These are phyloP conservation scores for Meghimatium bilineatum DNA, from an alignment of 2,888 invertebrate species.

Conservation along the genomic window DNA sequence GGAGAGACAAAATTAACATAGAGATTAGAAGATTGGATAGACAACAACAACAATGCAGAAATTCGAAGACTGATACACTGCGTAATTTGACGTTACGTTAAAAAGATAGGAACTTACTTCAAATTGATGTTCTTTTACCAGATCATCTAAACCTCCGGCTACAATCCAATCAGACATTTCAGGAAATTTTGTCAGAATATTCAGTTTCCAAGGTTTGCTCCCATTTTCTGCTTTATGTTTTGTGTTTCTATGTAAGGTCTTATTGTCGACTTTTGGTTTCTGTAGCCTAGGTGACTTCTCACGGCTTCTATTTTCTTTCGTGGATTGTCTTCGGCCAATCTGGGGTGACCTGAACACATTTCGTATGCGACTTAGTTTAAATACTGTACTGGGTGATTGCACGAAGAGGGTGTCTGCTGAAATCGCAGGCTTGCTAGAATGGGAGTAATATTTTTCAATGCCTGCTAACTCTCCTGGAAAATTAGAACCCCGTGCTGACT, in stretches of 20 bases:
- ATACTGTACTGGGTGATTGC: constrained; percentile 12
- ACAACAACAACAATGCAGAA: no score
- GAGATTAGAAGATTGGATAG: background rate
- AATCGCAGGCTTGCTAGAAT: background rate
- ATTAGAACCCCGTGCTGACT: constrained; percentile 41
- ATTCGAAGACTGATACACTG: no score
- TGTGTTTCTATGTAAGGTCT: background rate
- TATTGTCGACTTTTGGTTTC: background rate
- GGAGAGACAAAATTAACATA: background rate
- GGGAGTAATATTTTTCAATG: constrained; percentile 13
- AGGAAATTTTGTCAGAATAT: background rate
- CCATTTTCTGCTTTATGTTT: background rate
- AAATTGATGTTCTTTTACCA: constrained; percentile 39
- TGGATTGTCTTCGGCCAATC: constrained; percentile 21
- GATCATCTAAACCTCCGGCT: background rate
- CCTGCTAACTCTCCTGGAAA: constrained; percentile 44
- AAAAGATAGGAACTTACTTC: constrained; percentile 41
- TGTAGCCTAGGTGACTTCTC: background rate
- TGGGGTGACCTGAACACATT: constrained; percentile 39
- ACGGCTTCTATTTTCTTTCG: background rate
- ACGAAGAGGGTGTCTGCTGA: background rate
- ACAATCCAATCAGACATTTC: constrained; percentile 39
- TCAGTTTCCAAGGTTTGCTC: background rate
- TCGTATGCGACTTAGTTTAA: background rate
- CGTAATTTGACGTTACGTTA: no score